Base-by-base conservation (phyloP, 2,888 invertebrate species). In the Cheilosia scutellata region DNA sequence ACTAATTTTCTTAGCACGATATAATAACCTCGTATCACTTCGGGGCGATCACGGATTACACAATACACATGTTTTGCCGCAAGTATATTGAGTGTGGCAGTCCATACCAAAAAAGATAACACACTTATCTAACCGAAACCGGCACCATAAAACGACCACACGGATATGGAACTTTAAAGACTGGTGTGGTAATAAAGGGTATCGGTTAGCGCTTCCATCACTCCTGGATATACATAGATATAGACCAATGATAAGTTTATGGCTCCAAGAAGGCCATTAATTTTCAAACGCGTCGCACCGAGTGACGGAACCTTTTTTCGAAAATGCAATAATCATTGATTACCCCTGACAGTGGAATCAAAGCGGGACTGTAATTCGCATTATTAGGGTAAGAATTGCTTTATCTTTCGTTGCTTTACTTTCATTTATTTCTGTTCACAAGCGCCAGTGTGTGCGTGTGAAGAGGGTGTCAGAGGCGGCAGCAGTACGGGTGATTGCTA, bases 311-410 rank as follows among this genome's bases (percentile, higher is more conserved):
- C 57, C 60, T 68, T 72, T 83, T 40, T 13, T 29, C 51, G 65
- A 40, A 79, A 84, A 76, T 76, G 75, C 84, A 80, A 84, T 84
- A 80, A 84, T 71, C 75, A 75, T 75, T 80, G 84, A 84, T 84
- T 75, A 76, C 75, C 65, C 65, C 65, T 42, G 55, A 20, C 65
- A 40, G 37, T 60, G 65, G 71, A 55, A 42, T 60, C 71, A 84
- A 76, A 75, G 70, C 65, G 58, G 16, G 42, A 29, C 70, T 27
- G 75, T 76, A 76, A 80, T 80, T 84, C 84, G 60, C 71, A 55
- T 80, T 80, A 80, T 84, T 71, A 75, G 84, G 79, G 80, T 71
- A 75, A 55, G 55, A 75, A 80, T 80, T 65, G 66, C 71, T 84
- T 80, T 84, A 80, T 84, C 71, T 84, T 71, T 71, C 84, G 75